Base-by-base conservation (phyloP, 53 echinoderm and acorn worm species). In the Actinopyga echinites region DNA sequence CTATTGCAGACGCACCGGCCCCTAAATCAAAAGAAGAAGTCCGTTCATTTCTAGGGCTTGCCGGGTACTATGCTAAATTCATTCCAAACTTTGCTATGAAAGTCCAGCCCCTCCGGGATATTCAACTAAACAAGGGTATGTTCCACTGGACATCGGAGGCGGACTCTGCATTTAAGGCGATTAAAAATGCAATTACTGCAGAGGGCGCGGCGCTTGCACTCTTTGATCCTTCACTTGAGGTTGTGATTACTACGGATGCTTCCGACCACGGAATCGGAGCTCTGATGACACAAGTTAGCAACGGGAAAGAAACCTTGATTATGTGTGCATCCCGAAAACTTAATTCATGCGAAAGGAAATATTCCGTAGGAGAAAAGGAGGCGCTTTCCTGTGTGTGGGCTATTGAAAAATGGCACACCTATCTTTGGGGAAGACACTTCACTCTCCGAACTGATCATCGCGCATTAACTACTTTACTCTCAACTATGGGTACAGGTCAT, bases 401-500 rank as follows among this genome's bases (percentile, higher is more conserved):
- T 11, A 25, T 74, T 10, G 44, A 42, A 74, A 74, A 74, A n/a
- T 74, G 74, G 44, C 74, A 74, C 37, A 74, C 74, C 13, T 74
- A 43, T 19, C 6, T 74, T 36, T 74, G 44, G 44, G 44, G 42
- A 6, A 19, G 49, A 6, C 20, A 3, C 5, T 73, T 73, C 36
- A 22, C 26, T 0, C 74, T 73, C 4, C 5, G 74, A 0, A 74
- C 74, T 21, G 74, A 74, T 9, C 44, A 74, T 26, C 11, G 8
- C 0, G 74, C 74, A 5, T 19, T 73, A 0, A 45, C 26, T 33
- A 40, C 43, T 33, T 31, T 37, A 37, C 37, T 37, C 37, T 37
- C 82, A 19, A 75, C 90, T 53, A 56, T 57, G 23, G 88, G 88
- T 17, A 85, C 90, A 30, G 86, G 90, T 8, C 86, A 86, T 52